Evolutionary conservation across 92 coral and sea anemone genomes (phyloP).

Genomic region (Nematostella vectensis): DNA sequence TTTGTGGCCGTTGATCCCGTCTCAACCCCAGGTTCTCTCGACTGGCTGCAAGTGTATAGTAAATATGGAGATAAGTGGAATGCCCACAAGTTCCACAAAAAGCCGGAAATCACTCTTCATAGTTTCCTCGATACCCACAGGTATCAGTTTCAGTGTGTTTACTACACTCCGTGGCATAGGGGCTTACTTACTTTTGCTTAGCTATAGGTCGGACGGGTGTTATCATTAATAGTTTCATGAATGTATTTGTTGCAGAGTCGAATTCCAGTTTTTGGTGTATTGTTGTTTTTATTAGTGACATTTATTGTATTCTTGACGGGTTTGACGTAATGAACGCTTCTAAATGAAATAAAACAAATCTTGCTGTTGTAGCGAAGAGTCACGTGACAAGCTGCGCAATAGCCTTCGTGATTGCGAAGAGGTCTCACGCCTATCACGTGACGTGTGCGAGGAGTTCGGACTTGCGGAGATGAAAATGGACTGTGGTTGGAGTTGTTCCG

Average conservation of each 20-base stretch:
- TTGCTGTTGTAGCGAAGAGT: too few species aligned
- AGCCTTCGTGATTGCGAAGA: conserved; percentile 35
- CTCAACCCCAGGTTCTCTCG: conserved; percentile 24
- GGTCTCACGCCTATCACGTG: conserved; percentile 37
- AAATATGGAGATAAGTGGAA: conserved; percentile 46
- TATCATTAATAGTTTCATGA: too few species aligned
- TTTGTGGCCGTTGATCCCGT: conserved; percentile 26
- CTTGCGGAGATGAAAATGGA: conserved; percentile 28
- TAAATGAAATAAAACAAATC: too few species aligned
- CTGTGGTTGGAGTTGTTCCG: conserved; percentile 56
- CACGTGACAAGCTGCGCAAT: conserved; percentile 37
- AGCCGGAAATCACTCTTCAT: conserved; percentile 27
- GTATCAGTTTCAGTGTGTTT: too few species aligned
- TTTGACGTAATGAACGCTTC: too few species aligned
- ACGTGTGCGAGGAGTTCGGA: conserved; percentile 46
- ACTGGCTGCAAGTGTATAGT: conserved; percentile 60
- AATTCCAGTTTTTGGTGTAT: too few species aligned
- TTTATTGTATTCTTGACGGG: too few species aligned
- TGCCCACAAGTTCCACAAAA: conserved; percentile 27
- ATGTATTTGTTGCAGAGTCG: too few species aligned
- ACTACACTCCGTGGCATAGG: too few species aligned
- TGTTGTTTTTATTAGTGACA: too few species aligned
- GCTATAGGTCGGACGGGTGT: too few species aligned
- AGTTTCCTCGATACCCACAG: conserved; percentile 41
- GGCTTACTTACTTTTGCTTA: too few species aligned